Base-by-base conservation (phyloP, 2,888 invertebrate species). In the Eristalis pertinax region DNA sequence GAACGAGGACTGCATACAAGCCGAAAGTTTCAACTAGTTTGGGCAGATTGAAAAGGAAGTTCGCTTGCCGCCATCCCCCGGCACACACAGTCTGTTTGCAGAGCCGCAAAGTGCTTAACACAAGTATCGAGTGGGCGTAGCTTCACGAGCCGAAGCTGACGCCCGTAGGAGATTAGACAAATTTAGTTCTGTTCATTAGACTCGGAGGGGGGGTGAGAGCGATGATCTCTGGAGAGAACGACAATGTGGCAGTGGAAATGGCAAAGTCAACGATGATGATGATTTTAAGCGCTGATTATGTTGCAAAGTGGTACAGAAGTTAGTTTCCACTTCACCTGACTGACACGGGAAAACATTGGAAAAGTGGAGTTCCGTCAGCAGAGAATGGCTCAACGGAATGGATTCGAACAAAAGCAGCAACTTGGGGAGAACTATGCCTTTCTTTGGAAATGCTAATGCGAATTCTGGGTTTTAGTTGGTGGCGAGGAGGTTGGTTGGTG, bases 11-110 rank as follows among this genome's bases (percentile, higher is more conserved):
- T 58, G 50, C 29, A n/a, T 19, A 43, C 43, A 43, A 41, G 60
- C 32, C 43, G 56, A 75, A 75, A 69, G 68, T 76, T 82, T 82
- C 43, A 35, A 70, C 70, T 76, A 62, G 76, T 67, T 76, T 41
- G 8, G 72, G 60, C 50, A 76, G 67, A 76, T 82, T 76, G 82
- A 76, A 74, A 74, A 62, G 70, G 76, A 82, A 72, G 67, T 67
- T 79, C 19, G 19, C n/a, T 50, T 19, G 50, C 50, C 32, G 32
- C 32, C 32, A 32, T 10, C 32, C 10, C 8, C 29, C 5, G 2
- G 29, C n/a, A n/a, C n/a, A n/a, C 5, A 5, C 5, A 3, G 26
- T 26, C 4, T 15, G 15, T 3, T n/a, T 2, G 5, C n/a, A 15
- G 43, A 43, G 43, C 10, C 19, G 43, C 56, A 56, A 38, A 26